Evolutionary conservation across 2,888 invertebrate species (phyloP).

Genomic region (Sinelater perroti): DNA sequence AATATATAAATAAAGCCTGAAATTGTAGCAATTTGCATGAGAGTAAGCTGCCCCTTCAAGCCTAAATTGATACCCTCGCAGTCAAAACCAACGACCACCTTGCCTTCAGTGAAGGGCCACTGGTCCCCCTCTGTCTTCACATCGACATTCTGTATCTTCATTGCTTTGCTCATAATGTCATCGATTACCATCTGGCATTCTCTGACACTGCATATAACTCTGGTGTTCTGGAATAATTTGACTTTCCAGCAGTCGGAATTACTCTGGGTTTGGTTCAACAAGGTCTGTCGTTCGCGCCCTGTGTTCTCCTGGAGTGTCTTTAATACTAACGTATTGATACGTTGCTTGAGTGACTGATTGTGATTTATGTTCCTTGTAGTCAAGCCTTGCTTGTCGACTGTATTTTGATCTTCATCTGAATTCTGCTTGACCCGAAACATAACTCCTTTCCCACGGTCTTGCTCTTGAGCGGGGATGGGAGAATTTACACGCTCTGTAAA

Average conservation of each 20-base stretch:
- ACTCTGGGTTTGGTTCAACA: slow-evolving; percentile 53
- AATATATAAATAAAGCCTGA: slow-evolving; percentile 86
- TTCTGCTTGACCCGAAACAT: slow-evolving; percentile 31
- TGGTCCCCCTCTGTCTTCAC: slow-evolving; percentile 1
- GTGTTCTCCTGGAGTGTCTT: slow-evolving; percentile 90
- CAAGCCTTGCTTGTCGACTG: slow-evolving; percentile 1
- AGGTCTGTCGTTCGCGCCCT: slow-evolving; percentile 65
- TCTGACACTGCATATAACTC: slow-evolving; percentile 80
- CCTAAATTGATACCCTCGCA: slow-evolving; percentile 95
- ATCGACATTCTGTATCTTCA: not conserved
- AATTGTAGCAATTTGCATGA: slow-evolving; percentile 85
- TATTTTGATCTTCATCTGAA: slow-evolving; percentile 11
- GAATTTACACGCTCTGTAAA: slow-evolving; percentile 4
- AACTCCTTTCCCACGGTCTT: slow-evolving; percentile 29
- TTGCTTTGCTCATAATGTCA: slow-evolving; percentile 69
- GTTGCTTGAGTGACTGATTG: slow-evolving; percentile 85
- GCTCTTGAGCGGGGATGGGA: slow-evolving; percentile 11
- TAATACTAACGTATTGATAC: slow-evolving; percentile 87
- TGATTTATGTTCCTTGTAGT: slow-evolving; percentile 44
- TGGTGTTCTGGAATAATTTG: slow-evolving; percentile 81
- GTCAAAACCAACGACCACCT: slow-evolving; percentile 82
- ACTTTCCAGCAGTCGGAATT: slow-evolving; percentile 79
- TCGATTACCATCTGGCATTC: slow-evolving; percentile 82
- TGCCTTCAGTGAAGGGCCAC: slow-evolving; percentile 58
- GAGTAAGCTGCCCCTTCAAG: slow-evolving; percentile 84